Evolutionary conservation across 2,113 vertebrate species (phyloP).

Genomic region (Microtus ochrogaster): DNA sequence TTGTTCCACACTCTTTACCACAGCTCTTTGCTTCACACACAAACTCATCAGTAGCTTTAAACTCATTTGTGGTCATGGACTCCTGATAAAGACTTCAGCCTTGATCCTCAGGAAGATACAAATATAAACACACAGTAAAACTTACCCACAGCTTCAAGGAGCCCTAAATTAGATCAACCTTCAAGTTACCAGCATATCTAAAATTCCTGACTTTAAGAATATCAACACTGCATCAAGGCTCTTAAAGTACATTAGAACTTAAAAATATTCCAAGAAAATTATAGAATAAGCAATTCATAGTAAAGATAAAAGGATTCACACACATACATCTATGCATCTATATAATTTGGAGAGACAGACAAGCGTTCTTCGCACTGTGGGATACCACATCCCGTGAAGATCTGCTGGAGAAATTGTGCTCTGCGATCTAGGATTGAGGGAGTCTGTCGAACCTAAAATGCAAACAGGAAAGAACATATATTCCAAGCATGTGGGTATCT

Average conservation of each 20-base stretch:
- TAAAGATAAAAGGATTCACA: conserved; percentile 28
- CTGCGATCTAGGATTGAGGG: conserved; percentile 87
- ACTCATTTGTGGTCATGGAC: background rate
- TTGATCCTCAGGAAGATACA: conserved; percentile 55
- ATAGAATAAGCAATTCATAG: conserved; percentile 43
- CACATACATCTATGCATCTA: conserved; percentile 97
- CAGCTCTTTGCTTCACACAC: background rate
- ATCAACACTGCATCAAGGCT: background rate
- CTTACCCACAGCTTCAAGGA: conserved; percentile 5
- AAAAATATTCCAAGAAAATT: conserved; percentile 9
- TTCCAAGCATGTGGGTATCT: background rate
- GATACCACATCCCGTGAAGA: conserved; percentile 99
- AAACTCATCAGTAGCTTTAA: conserved; percentile 37
- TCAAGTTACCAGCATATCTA: conserved; percentile 28
- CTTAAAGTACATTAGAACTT: conserved; percentile 46
- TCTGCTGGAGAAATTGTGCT: conserved; percentile 95
- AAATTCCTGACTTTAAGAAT: conserved; percentile 30
- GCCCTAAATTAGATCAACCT: conserved; percentile 24
- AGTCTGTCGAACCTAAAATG: conserved; percentile 87
- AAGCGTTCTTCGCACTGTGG: conserved; percentile 96
- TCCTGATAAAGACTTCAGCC: background rate
- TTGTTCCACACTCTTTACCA: background rate
- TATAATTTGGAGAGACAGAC: conserved; percentile 99
- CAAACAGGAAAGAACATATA: conserved; percentile 62
- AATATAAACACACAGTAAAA: conserved; percentile 7